phyloP scores from a whole-genome alignment of 2,888 invertebrate genomes.

The Galerucella calmariensis region DNA sequence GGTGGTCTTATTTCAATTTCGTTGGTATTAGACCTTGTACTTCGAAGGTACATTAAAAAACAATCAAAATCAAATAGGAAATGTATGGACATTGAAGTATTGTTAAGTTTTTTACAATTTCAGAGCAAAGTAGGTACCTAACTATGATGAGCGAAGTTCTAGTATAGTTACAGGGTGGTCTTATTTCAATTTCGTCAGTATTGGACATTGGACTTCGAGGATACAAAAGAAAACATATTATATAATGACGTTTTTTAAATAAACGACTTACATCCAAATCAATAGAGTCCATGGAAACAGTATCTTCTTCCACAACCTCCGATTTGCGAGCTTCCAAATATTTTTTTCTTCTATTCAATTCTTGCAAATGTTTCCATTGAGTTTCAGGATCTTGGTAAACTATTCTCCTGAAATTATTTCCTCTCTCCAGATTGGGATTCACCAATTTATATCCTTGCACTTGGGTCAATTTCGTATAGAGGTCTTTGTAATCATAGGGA shows the following conservation, averaged over 20 bases:
- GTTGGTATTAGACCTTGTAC: no score
- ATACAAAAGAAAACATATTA: background rate
- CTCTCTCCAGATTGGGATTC: conserved; percentile 40
- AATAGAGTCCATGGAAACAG: conserved; percentile 64
- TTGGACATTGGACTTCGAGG: no score
- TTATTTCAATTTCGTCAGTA: no score
- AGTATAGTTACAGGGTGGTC: no score
- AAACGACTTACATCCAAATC: conserved; percentile 67
- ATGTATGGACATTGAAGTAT: no score
- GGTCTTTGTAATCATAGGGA: conserved; percentile 49
- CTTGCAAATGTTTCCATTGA: conserved; percentile 44
- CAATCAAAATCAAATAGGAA: no score
- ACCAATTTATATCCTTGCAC: conserved; percentile 34
- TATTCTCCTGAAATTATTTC: conserved; percentile 32
- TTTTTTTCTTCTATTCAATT: conserved; percentile 41
- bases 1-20: no score
- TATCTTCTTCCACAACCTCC: conserved; percentile 44
- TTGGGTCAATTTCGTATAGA: conserved; percentile 46
- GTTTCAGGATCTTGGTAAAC: conserved; percentile 45
- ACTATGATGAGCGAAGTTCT: no score
- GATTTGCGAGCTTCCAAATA: conserved; percentile 39
- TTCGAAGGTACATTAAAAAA: no score
- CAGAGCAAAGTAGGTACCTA: no score
- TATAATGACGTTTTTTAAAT: no score
- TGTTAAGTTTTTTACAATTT: no score